phyloP scores from a whole-genome alignment of 2,797 vertebrate genomes.

The Channa striata region DNA sequence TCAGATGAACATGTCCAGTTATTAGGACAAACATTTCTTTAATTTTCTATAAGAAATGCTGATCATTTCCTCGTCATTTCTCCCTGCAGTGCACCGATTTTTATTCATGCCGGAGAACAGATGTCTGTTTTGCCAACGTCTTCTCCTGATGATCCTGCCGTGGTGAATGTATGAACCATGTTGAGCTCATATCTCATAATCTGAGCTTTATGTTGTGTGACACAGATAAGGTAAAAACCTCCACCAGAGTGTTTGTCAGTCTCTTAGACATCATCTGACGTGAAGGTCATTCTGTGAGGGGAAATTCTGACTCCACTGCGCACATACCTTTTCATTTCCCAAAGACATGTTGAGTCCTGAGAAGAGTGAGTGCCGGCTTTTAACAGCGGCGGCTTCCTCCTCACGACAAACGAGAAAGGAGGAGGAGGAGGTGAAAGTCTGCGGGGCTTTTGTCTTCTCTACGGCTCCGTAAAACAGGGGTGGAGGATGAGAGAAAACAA shows the following conservation, averaged over 20 bases:
- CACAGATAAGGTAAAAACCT: too few relatives aligned
- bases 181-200: neutral
- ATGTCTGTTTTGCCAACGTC: too few relatives aligned
- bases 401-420: constrained; percentile 13
- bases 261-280: neutral
- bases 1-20: too few relatives aligned
- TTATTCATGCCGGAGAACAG: too few relatives aligned
- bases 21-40: too few relatives aligned
- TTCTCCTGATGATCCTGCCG: too few relatives aligned
- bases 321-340: constrained; percentile 5
- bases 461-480: constrained; percentile 71
- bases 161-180: too few relatives aligned
- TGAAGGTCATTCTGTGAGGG: neutral
- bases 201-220: neutral
- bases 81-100: too few relatives aligned
- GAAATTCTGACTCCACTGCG: neutral
- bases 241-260: neutral
- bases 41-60: too few relatives aligned
- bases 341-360: neutral
- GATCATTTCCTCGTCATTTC: too few relatives aligned
- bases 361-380: neutral
- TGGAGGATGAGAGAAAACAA: constrained; percentile 64
- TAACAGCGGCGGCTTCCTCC: neutral
- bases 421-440: constrained; percentile 51
- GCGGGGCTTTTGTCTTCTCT: constrained; percentile 56